These are phyloP conservation scores for Coregonus ussuriensis DNA, from an alignment of 2,797 vertebrate species.

Conservation along the genomic window DNA sequence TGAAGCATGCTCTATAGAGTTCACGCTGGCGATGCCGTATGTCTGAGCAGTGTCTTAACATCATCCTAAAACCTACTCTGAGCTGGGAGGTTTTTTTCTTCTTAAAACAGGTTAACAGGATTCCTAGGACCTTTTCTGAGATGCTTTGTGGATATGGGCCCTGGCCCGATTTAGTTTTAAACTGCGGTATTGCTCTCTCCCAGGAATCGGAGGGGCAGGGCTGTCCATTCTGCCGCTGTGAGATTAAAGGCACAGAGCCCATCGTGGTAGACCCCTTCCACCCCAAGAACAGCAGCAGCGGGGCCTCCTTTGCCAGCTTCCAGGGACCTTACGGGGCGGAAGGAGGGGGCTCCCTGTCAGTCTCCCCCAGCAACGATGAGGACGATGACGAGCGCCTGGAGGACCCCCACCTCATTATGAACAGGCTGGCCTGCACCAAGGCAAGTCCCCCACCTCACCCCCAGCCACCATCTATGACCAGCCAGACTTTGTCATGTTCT, in stretches of 20 bases:
- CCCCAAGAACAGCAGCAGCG: constrained; percentile 68
- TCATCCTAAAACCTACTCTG: too few species aligned
- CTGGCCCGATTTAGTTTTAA: too few species aligned
- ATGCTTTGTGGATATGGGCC: too few species aligned
- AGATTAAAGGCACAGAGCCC: constrained; percentile 88
- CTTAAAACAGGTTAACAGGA: too few species aligned
- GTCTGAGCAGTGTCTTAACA: too few species aligned
- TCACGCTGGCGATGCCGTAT: too few species aligned
- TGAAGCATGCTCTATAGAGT: too few species aligned
- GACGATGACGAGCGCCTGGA: constrained; percentile 85
- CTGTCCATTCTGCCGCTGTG: constrained; percentile 87
- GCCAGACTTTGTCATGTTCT: neutral
- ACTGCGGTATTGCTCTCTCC: neutral
- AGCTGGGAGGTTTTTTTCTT: too few species aligned
- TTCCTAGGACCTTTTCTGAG: too few species aligned
- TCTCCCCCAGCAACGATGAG: constrained; percentile 85
- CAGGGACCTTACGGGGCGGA: constrained; percentile 79
- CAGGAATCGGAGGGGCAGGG: constrained; percentile 89
- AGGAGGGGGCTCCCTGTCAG: constrained; percentile 53
- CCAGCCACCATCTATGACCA: neutral
- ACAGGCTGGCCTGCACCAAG: constrained; percentile 83
- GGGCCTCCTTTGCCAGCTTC: constrained; percentile 76
- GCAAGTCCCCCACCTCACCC: constrained; percentile 54
- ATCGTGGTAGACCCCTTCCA: constrained; percentile 88
- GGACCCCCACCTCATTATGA: constrained; percentile 87